phyloP scores from a whole-genome alignment of 2,113 vertebrate genomes.

The Leptocoma aspasia region DNA sequence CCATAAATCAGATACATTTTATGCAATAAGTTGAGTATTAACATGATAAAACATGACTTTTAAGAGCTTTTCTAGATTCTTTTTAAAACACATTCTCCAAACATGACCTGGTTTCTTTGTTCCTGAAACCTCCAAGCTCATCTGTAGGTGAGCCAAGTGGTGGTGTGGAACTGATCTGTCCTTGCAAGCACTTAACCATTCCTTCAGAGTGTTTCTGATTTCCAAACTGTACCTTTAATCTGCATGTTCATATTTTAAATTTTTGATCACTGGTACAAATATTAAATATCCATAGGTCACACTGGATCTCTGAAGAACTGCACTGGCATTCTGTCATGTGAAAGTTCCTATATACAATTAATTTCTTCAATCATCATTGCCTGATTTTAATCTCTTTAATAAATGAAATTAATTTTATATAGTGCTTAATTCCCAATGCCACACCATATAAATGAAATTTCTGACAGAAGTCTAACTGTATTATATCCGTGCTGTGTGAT shows the following conservation, averaged over 20 bases:
- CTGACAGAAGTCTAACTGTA: neutral
- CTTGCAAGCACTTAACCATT: neutral
- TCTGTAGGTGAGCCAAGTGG: neutral
- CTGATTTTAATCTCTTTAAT: slow-evolving; percentile 22
- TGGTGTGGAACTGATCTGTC: neutral
- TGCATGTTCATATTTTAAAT: neutral
- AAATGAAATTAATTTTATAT: neutral
- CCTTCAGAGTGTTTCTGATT: neutral
- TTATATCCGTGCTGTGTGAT: neutral
- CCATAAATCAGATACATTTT: neutral
- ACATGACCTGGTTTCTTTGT: neutral
- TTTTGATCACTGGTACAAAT: neutral
- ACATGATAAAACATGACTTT: neutral
- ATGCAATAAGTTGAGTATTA: neutral
- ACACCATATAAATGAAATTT: neutral
- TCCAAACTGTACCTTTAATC: neutral
- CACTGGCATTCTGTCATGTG: neutral
- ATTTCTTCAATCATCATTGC: neutral
- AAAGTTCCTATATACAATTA: neutral
- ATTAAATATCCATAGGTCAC: neutral
- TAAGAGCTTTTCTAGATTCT: neutral
- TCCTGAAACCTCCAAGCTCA: neutral
- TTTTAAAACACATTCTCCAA: neutral
- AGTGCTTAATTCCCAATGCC: neutral
- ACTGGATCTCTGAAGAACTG: neutral